Evolutionary conservation across 2,888 invertebrate genomes (phyloP).

Genomic region (Epirrita christyi): DNA sequence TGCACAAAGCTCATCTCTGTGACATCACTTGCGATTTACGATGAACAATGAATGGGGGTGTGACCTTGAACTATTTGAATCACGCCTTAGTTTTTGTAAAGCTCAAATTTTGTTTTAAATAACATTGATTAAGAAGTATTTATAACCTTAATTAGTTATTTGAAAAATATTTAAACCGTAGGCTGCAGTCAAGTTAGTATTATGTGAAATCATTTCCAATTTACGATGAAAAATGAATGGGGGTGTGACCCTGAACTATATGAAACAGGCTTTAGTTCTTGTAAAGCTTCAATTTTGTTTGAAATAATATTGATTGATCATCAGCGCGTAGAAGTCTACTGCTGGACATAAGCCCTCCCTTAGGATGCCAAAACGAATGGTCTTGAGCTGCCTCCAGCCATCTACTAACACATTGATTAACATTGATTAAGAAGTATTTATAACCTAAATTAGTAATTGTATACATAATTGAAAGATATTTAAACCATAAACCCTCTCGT

Average conservation of each 20-base stretch:
- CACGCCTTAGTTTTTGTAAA: background rate
- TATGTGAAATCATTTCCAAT: slow-evolving; percentile 57
- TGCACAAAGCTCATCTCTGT: slow-evolving; percentile 56
- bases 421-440: too few relatives aligned
- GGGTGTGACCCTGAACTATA: slow-evolving; percentile 34
- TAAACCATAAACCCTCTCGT: slow-evolving; percentile 57
- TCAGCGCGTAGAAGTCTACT: too few relatives aligned
- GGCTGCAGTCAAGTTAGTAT: slow-evolving; percentile 58
- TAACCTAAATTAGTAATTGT: too few relatives aligned
- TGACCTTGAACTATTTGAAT: slow-evolving; percentile 31
- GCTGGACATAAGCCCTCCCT: too few relatives aligned
- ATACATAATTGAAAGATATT: too few relatives aligned
- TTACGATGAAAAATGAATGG: slow-evolving; percentile 51
- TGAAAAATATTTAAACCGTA: slow-evolving; percentile 55
- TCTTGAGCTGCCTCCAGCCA: too few relatives aligned
- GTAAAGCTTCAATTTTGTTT: background rate
- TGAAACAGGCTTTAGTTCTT: background rate
- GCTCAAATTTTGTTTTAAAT: background rate
- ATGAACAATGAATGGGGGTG: slow-evolving; percentile 47
- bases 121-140: background rate
- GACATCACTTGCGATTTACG: slow-evolving; percentile 58
- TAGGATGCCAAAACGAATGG: too few relatives aligned
- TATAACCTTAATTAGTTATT: too few relatives aligned
- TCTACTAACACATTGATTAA: too few relatives aligned
- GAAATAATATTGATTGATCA: background rate